These are phyloP conservation scores for Bufotes viridis DNA, from an alignment of 2,797 vertebrate species.

Conservation along the genomic window DNA sequence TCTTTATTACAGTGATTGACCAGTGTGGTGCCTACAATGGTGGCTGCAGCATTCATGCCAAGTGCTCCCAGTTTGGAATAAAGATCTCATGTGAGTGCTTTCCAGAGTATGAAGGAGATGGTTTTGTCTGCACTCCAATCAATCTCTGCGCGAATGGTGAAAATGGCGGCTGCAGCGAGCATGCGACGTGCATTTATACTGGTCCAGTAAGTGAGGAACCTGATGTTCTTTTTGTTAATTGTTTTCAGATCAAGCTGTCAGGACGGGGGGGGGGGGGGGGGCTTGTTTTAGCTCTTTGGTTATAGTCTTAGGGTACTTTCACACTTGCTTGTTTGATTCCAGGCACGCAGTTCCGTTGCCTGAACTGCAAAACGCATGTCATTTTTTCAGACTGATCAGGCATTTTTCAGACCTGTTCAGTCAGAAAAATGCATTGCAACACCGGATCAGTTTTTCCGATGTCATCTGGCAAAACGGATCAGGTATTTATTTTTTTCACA, in stretches of 20 bases:
- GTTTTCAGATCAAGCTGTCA: background rate
- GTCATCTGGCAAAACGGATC: too few species aligned
- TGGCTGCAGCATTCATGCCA: conserved; percentile 83
- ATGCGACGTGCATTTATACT: conserved; percentile 85
- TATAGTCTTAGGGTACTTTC: too few species aligned
- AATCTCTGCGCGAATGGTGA: conserved; percentile 80
- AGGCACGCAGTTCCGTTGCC: too few species aligned
- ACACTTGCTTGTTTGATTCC: too few species aligned
- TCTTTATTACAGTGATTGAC: conserved; percentile 80
- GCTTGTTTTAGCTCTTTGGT: background rate
- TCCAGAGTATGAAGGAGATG: conserved; percentile 83
- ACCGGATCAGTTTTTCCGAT: too few species aligned
- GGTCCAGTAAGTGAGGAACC: conserved; percentile 83
- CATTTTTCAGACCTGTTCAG: too few species aligned
- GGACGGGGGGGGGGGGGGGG: background rate
- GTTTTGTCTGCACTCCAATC: conserved; percentile 81
- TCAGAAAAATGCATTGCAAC: too few species aligned
- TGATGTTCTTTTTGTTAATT: background rate
- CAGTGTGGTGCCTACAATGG: conserved; percentile 86
- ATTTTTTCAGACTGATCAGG: too few species aligned
- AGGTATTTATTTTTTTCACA: too few species aligned
- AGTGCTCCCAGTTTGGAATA: conserved; percentile 81
- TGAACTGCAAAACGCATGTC: too few species aligned
- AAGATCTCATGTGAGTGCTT: conserved; percentile 81
- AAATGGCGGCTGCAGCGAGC: conserved; percentile 92